A percentile compares a stretch with the other conserved stretches of the same genome.
Conservation (phyloP, 2,888 invertebrate species). For the Hedya salicella region DNA sequence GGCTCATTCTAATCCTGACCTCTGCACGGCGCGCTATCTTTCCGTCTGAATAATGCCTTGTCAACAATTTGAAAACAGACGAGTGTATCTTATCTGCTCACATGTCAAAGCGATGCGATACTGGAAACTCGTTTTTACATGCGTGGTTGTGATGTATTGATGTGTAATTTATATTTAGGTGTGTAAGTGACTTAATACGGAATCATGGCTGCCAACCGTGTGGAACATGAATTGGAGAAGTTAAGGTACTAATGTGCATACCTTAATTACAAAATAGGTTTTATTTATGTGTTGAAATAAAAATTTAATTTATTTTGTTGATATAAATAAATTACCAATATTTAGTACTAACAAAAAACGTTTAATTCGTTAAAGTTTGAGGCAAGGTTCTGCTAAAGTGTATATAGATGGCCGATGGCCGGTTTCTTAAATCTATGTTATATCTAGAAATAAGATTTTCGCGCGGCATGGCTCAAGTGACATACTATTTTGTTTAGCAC, state of each 20-base stretch:
- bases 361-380: too few species aligned
- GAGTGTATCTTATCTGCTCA: slow-evolving; percentile 72
- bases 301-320: too few species aligned
- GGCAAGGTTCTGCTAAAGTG: too few species aligned
- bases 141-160: slow-evolving; percentile 62
- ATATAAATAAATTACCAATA: too few species aligned
- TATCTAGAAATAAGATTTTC: too few species aligned
- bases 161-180: slow-evolving; percentile 44
- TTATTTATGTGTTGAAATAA: too few species aligned
- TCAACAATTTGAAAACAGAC: slow-evolving; percentile 63
- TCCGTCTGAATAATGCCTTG: slow-evolving; percentile 63
- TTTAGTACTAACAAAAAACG: too few species aligned
- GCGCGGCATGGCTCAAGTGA: too few species aligned
- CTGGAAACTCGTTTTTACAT: slow-evolving; percentile 61
- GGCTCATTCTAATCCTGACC: slow-evolving; percentile 47
- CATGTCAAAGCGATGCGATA: slow-evolving; percentile 65
- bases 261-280: background rate
- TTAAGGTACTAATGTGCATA: slow-evolving; percentile 62
- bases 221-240: slow-evolving; percentile 73
- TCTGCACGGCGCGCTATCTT: slow-evolving; percentile 60
- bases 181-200: slow-evolving; percentile 36
- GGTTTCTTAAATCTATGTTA: too few species aligned
- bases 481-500: too few species aligned
- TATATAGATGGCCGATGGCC: too few species aligned
- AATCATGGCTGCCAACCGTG: slow-evolving; percentile 68